Evolutionary conservation across 2,113 vertebrate species (phyloP).

Genomic region (Leucopternis melanops): DNA sequence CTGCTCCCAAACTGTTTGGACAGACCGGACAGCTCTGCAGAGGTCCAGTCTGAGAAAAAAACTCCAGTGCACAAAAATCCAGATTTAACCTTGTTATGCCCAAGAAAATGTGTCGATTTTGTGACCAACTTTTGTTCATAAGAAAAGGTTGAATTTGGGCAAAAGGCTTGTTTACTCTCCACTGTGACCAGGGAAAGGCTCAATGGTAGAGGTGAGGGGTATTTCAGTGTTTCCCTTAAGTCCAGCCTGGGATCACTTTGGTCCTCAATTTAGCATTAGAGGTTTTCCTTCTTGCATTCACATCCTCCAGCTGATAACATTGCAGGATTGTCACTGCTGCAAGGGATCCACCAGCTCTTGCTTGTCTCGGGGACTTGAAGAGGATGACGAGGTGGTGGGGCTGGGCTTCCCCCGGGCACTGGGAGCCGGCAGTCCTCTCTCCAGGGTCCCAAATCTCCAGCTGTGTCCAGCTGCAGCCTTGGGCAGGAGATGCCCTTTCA

Average conservation of each 20-base stretch:
- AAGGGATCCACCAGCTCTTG: not conserved
- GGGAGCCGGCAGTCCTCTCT: not conserved
- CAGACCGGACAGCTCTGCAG: not conserved
- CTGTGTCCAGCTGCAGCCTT: not conserved
- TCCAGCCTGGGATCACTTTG: not conserved
- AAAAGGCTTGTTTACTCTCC: not conserved
- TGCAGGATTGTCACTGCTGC: not conserved
- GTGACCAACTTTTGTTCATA: not conserved
- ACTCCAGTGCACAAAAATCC: not conserved
- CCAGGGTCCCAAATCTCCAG: not conserved
- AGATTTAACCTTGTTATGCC: not conserved
- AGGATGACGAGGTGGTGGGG: accelerated
- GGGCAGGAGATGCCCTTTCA: not conserved
- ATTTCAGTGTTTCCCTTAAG: not conserved
- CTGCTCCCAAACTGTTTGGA: not conserved
- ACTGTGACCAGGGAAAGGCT: not conserved
- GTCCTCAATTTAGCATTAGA: not conserved
- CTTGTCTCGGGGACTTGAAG: not conserved
- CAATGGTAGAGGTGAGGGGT: not conserved
- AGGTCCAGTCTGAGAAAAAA: not conserved
- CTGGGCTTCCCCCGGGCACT: accelerated
- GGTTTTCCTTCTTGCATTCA: not conserved
- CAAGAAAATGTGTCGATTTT: not conserved
- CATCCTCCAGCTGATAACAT: not conserved
- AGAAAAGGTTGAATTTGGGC: not conserved